Evolutionary conservation across 64 coral and sea anemone genomes (phyloP), one percentile per base, ranked within the genome.

Genomic region (Pocillopora damicornis): DNA sequence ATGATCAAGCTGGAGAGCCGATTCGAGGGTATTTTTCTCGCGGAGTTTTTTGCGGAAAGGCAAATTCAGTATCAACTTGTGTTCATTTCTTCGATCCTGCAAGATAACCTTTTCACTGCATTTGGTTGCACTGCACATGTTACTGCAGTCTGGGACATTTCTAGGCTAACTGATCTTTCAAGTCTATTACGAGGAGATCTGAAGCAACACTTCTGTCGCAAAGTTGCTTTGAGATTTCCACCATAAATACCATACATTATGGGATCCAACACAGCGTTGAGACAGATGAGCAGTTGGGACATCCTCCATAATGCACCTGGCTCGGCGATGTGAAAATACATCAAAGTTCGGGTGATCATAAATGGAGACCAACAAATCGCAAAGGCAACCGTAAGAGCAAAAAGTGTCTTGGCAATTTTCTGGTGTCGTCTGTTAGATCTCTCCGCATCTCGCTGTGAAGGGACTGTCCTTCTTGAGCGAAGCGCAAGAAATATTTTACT

Each of bases 331-430:
- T 36, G 9, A 75, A 36, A 75, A 37, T 75, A 75, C 26, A 36
- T 36, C 25, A 75, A 34, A 36, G 73, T 75, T 75, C 73, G 25
- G 1, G 2, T 75, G 25, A 37, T 34, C 73, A 36, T 36, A 75
- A 75, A 75, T 13, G 73, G 73, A 16, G 73, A 75, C 30, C 73
- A 75, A 25, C 35, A 75, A 16, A 67, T 8, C 5, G 18, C 22
- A 67, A 67, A 67, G 6, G 17, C 64, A 67, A 6, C 22, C 22
- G 73, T 75, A 12, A 75, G 35, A 36, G 73, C 25, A 36, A 35
- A 11, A 75, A 75, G 73, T 75, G 73, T 75, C 15, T 34, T 75
- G 15, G 73, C 73, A 75, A 75, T 34, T 22, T 75, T 75, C 73
- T 36, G 30, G 8, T 75, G 73, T 36, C 73, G 14, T 73, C 1